These are phyloP conservation scores for Anolis sagrei DNA, from an alignment of 2,113 vertebrate species.

Conservation along the genomic window DNA sequence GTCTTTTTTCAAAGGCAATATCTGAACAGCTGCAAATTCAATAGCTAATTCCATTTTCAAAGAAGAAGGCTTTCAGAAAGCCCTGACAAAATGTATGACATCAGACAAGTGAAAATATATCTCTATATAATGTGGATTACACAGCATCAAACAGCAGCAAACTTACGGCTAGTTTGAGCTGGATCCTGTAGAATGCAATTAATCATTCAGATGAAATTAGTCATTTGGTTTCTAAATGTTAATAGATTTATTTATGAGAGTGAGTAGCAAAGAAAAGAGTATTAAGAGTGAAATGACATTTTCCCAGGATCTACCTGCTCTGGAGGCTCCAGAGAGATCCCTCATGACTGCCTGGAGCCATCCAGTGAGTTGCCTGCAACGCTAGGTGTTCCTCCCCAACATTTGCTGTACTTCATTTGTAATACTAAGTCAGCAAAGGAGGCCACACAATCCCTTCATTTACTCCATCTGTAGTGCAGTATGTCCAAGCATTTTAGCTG, in stretches of 20 bases:
- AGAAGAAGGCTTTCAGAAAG: conserved; percentile 43
- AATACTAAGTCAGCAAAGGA: background rate
- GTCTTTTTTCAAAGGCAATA: conserved; percentile 18
- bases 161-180: too few relatives aligned
- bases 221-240: too few relatives aligned
- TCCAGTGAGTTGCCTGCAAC: background rate
- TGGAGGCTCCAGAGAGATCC: conserved; percentile 26
- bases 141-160: too few relatives aligned
- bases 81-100: conserved; percentile 36
- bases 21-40: too few relatives aligned
- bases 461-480: background rate
- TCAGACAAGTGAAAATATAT: background rate
- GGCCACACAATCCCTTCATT: background rate
- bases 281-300: conserved; percentile 44
- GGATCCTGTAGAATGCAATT: too few relatives aligned
- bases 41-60: too few relatives aligned
- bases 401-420: background rate
- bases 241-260: too few relatives aligned
- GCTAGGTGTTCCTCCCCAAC: background rate
- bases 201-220: too few relatives aligned
- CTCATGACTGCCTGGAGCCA: conserved; percentile 37
- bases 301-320: conserved; percentile 34
- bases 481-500: background rate
- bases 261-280: conserved; percentile 33
- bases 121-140: too few relatives aligned